Evolutionary conservation across 2,797 vertebrate species (phyloP), one percentile per base, ranked within the genome.

Genomic region (Pelochelys cantorii): DNA sequence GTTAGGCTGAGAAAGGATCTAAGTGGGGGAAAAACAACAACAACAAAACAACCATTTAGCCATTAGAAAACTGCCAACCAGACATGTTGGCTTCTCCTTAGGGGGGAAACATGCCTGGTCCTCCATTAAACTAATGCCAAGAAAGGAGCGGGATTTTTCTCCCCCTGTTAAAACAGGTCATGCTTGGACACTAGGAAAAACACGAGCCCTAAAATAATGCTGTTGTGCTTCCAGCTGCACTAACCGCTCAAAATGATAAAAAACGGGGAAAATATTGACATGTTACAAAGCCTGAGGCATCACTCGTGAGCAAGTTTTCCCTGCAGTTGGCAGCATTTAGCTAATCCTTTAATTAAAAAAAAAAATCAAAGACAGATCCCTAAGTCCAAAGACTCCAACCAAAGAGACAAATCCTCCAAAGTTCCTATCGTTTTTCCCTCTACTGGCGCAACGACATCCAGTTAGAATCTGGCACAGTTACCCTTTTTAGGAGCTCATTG

Each of bases 1-100:
- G 98, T 99, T 99, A 97, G 99, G 99, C 97, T 99, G 99, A 96
- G 99, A 99, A 97, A 99, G 97, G 93, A 99, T 99, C 99, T 99
- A 98, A 94, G 97, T 92, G 88, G 94, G 96, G 97, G 97, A 97
- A 98, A 97, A 98, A 97, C 96, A 97, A 98, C 97, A 96, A 87
- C 84, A 57, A 83, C 9, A 90, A 85, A 96, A 98, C 97, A 97
- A 96, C 98, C 95, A 98, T 96, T 96, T 96, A 60, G 95, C 96
- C 95, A 97, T 98, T 97, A 98, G 96, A 96, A 97, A 95, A 94
- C 1, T 79, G 97, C 98, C 98, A 98, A 96, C 97, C 55, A 84
- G 53, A 93, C 83, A 91, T 0, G 96, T 94, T 97, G 98, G 98
- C 97, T 88, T 94, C 93, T 95, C n/a, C 80, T 95, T 83, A 34